These are phyloP conservation scores for Desmodus rotundus DNA, from an alignment of 2,113 vertebrate genomes.

Conservation along the genomic window DNA sequence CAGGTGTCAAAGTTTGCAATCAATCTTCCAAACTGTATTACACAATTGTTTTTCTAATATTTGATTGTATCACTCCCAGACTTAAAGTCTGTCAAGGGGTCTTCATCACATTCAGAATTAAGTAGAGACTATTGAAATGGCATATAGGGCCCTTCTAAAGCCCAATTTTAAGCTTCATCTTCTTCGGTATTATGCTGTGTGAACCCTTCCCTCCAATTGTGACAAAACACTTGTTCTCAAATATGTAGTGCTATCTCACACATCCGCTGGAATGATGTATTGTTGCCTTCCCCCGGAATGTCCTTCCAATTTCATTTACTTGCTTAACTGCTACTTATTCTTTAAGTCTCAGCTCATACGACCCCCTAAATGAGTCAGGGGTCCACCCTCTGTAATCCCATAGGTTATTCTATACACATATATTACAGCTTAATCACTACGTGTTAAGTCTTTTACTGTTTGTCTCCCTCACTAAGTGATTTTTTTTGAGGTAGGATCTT, in stretches of 20 bases:
- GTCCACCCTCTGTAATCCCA: background rate
- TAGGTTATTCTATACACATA: background rate
- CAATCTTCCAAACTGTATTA: background rate
- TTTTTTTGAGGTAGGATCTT: background rate
- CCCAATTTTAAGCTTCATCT: background rate
- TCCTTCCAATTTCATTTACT: background rate
- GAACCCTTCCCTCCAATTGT: background rate
- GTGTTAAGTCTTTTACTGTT: background rate
- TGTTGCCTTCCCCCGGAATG: background rate
- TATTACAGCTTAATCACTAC: background rate
- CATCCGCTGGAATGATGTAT: background rate
- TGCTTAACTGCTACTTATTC: background rate
- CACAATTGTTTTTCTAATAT: background rate
- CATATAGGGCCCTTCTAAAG: background rate
- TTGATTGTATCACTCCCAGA: background rate
- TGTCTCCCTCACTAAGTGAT: background rate
- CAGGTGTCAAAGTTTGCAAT: background rate
- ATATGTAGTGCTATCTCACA: background rate
- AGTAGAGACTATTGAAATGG: background rate
- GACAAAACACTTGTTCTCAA: slow-evolving; percentile 17
- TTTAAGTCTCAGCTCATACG: background rate
- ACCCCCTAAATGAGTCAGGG: background rate
- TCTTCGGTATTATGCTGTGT: background rate
- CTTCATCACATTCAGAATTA: background rate
- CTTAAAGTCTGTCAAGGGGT: background rate